These are phyloP conservation scores for Hydroisotoma schaefferi DNA, from an alignment of 2,888 invertebrate species.

Conservation along the genomic window DNA sequence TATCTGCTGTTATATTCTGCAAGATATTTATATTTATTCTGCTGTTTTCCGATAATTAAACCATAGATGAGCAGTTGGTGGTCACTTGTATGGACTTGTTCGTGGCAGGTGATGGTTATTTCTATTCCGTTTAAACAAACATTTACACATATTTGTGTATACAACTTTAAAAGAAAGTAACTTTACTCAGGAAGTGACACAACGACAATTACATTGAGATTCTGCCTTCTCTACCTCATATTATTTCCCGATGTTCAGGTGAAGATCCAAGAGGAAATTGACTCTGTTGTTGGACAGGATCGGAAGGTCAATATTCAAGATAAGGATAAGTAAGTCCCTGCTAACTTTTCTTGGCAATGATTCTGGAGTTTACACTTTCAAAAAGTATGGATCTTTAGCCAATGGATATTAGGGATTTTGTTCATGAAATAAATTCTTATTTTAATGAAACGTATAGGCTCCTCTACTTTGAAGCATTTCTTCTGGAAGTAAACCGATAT, in stretches of 20 bases:
- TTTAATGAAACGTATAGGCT: too few relatives aligned
- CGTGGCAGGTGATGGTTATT: constrained; percentile 33
- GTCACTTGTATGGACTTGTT: constrained; percentile 41
- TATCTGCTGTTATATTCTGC: background rate
- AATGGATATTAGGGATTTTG: background rate
- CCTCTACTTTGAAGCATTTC: constrained; percentile 26
- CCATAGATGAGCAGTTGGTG: constrained; percentile 36
- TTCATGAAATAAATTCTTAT: too few relatives aligned
- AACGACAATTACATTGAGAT: constrained; percentile 33
- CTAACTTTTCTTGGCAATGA: too few relatives aligned
- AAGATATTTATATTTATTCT: too few relatives aligned
- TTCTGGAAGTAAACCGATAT: constrained; percentile 32
- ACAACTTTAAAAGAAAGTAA: too few relatives aligned
- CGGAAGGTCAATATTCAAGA: constrained; percentile 25
- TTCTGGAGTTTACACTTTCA: too few relatives aligned
- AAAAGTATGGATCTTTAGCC: background rate
- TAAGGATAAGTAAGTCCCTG: constrained; percentile 27
- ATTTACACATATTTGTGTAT: too few relatives aligned
- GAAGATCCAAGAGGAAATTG: constrained; percentile 34
- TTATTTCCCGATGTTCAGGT: constrained; percentile 24
- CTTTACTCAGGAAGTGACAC: constrained; percentile 25
- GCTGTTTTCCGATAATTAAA: too few relatives aligned
- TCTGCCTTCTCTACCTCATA: constrained; percentile 31
- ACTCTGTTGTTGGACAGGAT: constrained; percentile 25
- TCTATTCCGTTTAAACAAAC: too few relatives aligned